Evolutionary conservation across 2,888 invertebrate genomes (phyloP).

Genomic region (Drosophila borealis): DNA sequence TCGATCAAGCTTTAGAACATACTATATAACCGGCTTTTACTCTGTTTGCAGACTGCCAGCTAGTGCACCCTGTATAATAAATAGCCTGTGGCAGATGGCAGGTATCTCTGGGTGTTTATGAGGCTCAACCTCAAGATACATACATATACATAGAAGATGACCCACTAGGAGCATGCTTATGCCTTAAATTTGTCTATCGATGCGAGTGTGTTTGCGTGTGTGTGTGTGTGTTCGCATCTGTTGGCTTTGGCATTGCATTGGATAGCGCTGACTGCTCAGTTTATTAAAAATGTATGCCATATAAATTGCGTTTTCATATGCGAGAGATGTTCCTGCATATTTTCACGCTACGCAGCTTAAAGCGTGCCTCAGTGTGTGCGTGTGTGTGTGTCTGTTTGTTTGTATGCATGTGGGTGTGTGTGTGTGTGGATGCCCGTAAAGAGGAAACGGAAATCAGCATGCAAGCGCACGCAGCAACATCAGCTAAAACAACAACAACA

Average conservation of each 20-base stretch:
- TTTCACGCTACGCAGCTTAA: conserved; percentile 49
- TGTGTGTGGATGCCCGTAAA: conserved; percentile 54
- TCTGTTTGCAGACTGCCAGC: too few relatives aligned
- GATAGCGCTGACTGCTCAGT: conserved; percentile 26
- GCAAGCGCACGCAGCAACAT: conserved; percentile 56
- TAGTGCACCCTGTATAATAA: conserved; percentile 22
- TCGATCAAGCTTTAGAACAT: too few relatives aligned
- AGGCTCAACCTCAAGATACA: conserved; percentile 3
- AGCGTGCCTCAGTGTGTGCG: conserved; percentile 10
- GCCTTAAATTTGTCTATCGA: conserved; percentile 49
- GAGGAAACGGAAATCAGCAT: conserved; percentile 68
- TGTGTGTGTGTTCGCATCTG: conserved; percentile 28
- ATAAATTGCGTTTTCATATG: conserved; percentile 70
- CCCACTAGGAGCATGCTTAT: conserved; percentile 49
- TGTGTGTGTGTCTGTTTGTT: conserved; percentile 6
- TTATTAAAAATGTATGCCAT: conserved; percentile 75
- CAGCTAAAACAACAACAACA: conserved; percentile 11
- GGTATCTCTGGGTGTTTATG: conserved; percentile 22
- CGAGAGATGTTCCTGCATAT: conserved; percentile 61
- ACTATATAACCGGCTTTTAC: too few relatives aligned
- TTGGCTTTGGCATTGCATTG: conserved; percentile 48
- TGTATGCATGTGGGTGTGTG: conserved; percentile 20
- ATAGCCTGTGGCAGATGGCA: neutral
- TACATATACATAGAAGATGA: conserved; percentile 24
- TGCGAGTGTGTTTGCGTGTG: conserved; percentile 40